Evolutionary conservation across 2,113 vertebrate species (phyloP).

Genomic region (Promerops cafer): DNA sequence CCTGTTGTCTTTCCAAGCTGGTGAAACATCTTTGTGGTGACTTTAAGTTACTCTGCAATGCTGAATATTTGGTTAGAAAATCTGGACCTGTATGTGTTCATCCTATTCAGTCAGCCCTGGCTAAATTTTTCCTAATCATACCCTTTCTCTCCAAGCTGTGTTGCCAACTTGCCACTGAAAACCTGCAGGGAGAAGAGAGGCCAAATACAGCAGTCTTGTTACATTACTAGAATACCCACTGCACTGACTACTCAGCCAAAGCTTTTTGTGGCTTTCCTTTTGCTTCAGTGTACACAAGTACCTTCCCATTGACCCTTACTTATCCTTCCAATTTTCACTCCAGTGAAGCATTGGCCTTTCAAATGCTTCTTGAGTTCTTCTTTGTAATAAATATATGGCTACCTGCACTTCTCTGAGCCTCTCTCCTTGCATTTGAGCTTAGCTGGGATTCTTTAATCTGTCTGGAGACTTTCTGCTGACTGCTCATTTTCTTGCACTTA

Average conservation of each 20-base stretch:
- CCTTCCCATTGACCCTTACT: background rate
- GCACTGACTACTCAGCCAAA: background rate
- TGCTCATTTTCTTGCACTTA: background rate
- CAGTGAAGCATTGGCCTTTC: background rate
- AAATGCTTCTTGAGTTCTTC: background rate
- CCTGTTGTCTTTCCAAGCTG: background rate
- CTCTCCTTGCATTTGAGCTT: background rate
- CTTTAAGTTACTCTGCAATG: background rate
- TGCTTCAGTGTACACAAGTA: background rate
- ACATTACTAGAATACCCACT: background rate
- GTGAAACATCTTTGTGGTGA: background rate
- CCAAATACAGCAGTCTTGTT: background rate
- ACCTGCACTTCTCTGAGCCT: background rate
- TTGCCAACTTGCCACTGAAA: background rate
- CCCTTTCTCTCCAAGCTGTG: background rate
- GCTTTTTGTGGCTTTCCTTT: background rate
- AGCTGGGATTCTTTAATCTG: background rate
- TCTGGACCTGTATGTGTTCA: accelerated
- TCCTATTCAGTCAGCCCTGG: background rate
- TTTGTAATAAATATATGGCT: background rate
- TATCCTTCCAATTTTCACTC: background rate
- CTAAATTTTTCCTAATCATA: background rate
- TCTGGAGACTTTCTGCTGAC: background rate
- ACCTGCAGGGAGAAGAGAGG: background rate
- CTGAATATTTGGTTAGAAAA: background rate